Evolutionary conservation across 1,140 invertebrate species (phyloP), one percentile per base, ranked within the genome.

Genomic region (Andrena cerasifolii): DNA sequence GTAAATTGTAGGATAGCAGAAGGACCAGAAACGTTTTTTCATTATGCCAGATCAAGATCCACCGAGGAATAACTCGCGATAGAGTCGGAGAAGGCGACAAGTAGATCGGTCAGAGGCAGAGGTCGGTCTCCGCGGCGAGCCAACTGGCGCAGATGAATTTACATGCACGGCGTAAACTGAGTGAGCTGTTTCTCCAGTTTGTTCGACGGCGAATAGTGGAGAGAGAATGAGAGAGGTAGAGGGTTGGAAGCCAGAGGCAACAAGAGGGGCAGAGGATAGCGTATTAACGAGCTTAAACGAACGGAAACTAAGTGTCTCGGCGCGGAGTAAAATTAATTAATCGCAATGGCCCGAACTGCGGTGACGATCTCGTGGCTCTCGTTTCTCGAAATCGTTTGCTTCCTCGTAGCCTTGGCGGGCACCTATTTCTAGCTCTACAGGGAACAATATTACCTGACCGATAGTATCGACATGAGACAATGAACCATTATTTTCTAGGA

Each of bases 311-410:
- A 92, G 89, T 92, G 91, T 92, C 91, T 91, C 90, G 89, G 68
- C 83, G 78, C 90, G 87, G 91, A 91, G 88, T 92, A 91, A 92
- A 92, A 92, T 92, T 92, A 92, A 92, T 92, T 92, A 92, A 92
- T 92, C 89, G 90, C 90, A 92, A 91, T 92, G 89, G 89, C 89
- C 87, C 83, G 88, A 90, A 88, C 88, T 88, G 88, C 86, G 87
- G 86, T 86, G 87, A 84, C 75, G 84, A 87, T 84, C 70, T 78
- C 82, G 84, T 83, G 36, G 82, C 85, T 84, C 89, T 87, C 87
- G 85, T 83, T 85, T 79, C 82, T 84, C 65, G 81, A 83, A 83
- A 83, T 83, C 81, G 74, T 83, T 83, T 82, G 80, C 78, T 82
- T 83, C 82, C 80, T 61, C 36, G 67, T 61, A 43, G 33, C 51